Conservation (phyloP, 2,888 invertebrate genomes). For the Hemicrepidius hirtus region DNA sequence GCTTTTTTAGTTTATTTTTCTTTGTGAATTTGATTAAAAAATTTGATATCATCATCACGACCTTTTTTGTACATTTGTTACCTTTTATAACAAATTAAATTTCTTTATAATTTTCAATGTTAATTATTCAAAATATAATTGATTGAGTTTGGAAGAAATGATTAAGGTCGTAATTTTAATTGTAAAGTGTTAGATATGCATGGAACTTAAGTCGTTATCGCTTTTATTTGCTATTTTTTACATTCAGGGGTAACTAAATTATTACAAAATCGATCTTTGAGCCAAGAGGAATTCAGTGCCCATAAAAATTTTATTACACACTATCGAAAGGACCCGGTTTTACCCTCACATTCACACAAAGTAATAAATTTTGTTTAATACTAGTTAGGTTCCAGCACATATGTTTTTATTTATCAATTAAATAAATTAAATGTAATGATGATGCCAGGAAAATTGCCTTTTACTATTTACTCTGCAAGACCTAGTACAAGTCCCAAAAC, state of each 20-base stretch:
- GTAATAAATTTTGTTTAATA: conserved; percentile 1
- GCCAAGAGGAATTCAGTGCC: background rate
- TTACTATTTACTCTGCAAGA: too few relatives aligned
- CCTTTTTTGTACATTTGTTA: background rate
- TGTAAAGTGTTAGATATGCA: too few relatives aligned
- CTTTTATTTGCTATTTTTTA: too few relatives aligned
- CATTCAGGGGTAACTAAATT: background rate
- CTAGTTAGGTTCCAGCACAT: background rate
- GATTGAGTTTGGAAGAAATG: too few relatives aligned
- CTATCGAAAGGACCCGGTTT: background rate
- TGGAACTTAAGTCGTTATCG: too few relatives aligned
- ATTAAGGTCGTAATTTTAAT: too few relatives aligned
- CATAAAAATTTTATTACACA: conserved; percentile 1
- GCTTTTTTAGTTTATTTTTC: conserved; percentile 3
- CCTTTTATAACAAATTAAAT: too few relatives aligned
- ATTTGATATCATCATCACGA: background rate
- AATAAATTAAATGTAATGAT: too few relatives aligned
- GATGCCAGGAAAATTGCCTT: too few relatives aligned
- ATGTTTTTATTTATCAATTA: too few relatives aligned
- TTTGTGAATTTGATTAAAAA: conserved; percentile 9
- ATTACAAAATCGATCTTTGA: background rate
- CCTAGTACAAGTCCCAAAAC: too few relatives aligned
- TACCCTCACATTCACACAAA: background rate
- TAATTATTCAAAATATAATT: background rate
- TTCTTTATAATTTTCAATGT: too few relatives aligned